Percentiles rank a stretch among this genome's conserved stretches.
Conservation (phyloP, 2,797 vertebrate species). For the Allenopithecus nigroviridis region DNA sequence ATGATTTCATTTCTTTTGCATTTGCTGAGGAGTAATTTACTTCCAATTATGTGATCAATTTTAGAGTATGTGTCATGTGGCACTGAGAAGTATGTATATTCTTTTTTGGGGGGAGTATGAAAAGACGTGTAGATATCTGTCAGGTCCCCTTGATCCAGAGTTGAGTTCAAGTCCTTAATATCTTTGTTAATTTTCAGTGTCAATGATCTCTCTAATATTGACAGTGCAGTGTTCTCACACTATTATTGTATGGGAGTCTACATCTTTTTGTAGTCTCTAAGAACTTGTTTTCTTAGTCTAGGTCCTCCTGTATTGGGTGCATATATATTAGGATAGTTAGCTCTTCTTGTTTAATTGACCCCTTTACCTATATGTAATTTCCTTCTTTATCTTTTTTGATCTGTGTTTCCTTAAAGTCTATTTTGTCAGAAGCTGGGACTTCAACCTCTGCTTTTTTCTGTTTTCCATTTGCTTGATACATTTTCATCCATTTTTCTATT, state of each 20-base stretch:
- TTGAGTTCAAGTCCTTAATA: background rate
- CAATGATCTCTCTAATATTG: background rate
- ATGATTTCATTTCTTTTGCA: background rate
- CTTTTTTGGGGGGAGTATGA: rapidly evolving
- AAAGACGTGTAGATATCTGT: background rate
- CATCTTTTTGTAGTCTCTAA: background rate
- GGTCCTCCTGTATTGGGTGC: background rate
- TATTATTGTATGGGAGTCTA: background rate
- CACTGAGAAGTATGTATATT: background rate
- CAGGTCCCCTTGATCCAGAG: background rate
- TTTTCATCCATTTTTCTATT: background rate
- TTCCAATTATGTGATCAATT: background rate
- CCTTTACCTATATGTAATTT: background rate
- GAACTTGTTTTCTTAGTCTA: background rate
- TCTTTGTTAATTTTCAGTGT: background rate
- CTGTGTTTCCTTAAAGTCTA: background rate
- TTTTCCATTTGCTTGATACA: background rate
- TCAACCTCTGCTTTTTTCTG: background rate
- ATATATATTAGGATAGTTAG: background rate
- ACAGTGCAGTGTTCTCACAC: background rate
- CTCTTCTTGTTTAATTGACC: background rate
- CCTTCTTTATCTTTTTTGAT: background rate
- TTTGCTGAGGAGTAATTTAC: background rate
- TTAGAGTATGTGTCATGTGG: background rate
- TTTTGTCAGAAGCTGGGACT: background rate